These are phyloP conservation scores for Dromas ardeola DNA, from an alignment of 2,113 vertebrate species.

Conservation along the genomic window DNA sequence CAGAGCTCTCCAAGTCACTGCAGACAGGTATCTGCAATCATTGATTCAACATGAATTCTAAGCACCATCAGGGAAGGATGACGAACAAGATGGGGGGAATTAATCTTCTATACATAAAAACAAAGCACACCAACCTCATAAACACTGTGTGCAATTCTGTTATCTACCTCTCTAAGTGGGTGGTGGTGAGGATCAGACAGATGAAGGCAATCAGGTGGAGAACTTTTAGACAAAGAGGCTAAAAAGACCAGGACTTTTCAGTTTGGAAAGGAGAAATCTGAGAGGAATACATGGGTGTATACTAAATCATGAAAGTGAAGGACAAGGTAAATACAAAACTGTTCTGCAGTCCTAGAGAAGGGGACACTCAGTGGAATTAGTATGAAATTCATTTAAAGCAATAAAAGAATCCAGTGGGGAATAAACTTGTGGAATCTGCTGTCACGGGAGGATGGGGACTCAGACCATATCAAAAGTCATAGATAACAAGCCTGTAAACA, in stretches of 20 bases:
- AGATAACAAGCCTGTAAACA: background rate
- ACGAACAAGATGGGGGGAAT: background rate
- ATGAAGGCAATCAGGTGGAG: background rate
- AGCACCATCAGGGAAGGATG: background rate
- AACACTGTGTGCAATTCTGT: background rate
- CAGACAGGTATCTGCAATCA: background rate
- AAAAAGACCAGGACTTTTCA: background rate
- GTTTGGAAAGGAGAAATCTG: background rate
- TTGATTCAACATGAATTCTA: background rate
- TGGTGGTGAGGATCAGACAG: background rate
- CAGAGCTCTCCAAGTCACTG: background rate
- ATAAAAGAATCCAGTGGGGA: background rate
- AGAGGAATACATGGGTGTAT: background rate
- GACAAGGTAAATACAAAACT: background rate
- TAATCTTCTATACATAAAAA: background rate
- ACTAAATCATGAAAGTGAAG: background rate
- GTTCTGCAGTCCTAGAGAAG: background rate
- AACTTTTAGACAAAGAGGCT: background rate
- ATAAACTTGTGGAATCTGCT: background rate
- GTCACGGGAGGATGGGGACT: background rate
- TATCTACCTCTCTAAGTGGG: background rate
- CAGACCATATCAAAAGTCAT: background rate
- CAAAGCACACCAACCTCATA: background rate
- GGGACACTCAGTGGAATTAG: background rate
- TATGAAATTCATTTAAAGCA: background rate